Conservation (phyloP, 2,797 vertebrate genomes). For the Argentina silus region DNA sequence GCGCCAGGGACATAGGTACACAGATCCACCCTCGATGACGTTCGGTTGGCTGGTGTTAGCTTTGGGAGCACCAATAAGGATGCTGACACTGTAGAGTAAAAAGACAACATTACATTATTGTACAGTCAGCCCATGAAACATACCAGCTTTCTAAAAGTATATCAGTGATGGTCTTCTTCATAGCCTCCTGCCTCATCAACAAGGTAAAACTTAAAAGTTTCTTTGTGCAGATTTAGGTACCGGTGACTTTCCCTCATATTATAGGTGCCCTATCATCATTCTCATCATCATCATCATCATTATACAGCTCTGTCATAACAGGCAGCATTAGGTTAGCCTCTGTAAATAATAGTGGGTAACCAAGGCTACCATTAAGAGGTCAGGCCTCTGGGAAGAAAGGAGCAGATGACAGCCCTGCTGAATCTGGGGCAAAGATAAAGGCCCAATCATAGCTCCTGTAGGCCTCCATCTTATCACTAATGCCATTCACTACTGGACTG, state of each 20-base stretch:
- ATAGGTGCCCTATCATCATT: conserved; percentile 1
- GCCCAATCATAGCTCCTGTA: not conserved
- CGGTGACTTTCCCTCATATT: not conserved
- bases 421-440: conserved; percentile 1
- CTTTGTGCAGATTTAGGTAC: not conserved
- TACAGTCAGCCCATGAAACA: conserved; percentile 7
- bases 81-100: conserved; percentile 71
- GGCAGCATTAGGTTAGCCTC: conserved; percentile 3
- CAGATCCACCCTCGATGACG: conserved; percentile 85
- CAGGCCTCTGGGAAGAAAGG: not conserved
- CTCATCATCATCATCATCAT: conserved; percentile 2
- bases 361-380: not conserved
- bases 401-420: conserved; percentile 9
- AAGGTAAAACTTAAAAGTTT: not conserved
- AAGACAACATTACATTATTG: conserved; percentile 10
- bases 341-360: not conserved
- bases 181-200: no score
- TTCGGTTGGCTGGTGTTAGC: conserved; percentile 86
- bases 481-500: not conserved
- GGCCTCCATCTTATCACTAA: not conserved
- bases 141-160: not conserved
- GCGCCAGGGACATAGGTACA: conserved; percentile 87
- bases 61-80: conserved; percentile 90
- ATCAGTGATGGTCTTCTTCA: no score
- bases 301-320: not conserved